These are phyloP conservation scores for Cettia cetti DNA, from an alignment of 2,113 vertebrate species.

Conservation along the genomic window DNA sequence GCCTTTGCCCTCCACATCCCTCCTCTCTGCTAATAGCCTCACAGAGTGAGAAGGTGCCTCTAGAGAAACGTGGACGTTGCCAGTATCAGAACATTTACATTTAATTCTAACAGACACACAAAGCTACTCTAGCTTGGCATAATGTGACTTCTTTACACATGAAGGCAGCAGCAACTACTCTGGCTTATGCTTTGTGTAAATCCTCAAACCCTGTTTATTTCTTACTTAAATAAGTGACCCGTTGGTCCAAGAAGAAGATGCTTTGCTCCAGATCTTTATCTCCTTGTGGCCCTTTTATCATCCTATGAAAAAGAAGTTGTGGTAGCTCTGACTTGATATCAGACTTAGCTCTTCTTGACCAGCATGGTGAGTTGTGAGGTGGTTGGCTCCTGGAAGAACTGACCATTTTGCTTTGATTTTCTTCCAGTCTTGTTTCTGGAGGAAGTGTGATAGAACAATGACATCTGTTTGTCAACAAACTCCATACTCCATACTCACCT, in stretches of 20 bases:
- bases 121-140: not conserved
- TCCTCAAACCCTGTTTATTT: not conserved
- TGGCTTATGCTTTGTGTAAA: not conserved
- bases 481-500: not conserved
- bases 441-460: not conserved
- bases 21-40: not conserved
- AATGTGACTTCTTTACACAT: not conserved
- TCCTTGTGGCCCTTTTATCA: not conserved
- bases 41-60: not conserved
- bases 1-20: not conserved
- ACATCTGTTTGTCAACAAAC: not conserved
- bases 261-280: not conserved
- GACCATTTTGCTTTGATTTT: not conserved
- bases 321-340: not conserved
- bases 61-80: not conserved
- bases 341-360: not conserved
- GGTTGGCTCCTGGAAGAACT: not conserved
- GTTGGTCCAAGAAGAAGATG: not conserved
- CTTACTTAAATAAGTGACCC: not conserved
- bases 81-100: not conserved
- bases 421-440: not conserved
- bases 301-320: not conserved
- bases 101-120: not conserved
- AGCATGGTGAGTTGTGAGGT: not conserved
- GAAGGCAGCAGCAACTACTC: not conserved